Evolutionary conservation across 2,797 vertebrate species (phyloP), one percentile per base, ranked within the genome.

Genomic region (Prionace glauca): DNA sequence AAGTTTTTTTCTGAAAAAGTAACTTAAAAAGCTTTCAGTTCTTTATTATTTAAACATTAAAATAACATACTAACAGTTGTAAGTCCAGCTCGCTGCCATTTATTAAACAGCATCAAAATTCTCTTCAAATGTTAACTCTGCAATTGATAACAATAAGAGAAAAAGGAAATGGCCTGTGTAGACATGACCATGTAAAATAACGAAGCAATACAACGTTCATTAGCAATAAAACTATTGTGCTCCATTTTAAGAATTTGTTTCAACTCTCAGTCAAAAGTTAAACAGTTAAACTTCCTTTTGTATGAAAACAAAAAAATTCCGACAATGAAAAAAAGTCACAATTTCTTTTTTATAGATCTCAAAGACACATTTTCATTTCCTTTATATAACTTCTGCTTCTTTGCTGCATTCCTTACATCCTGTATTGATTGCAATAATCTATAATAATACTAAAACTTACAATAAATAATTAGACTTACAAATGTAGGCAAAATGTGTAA

Each of bases 401-500:
- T n/a, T 90, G 24, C 12, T 22, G 7, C 9, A 20, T 69, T 41
- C 62, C 29, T 12, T 14, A 67, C 62, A 92, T 67, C n/a, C 81
- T 45, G 7, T 45, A 45, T 20, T 84, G 20, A 1, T 84, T 84
- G 8, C 45, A 84, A 24, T 45, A 18, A 65, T n/a, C 16, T 90
- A 90, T 62, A 62, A 87, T 26, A 60, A 88, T 56, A 26, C 50
- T 88, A 88, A 88, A 56, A 29, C 12, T 29, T 60, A 88, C 5
- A 84, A 45, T 45, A 84, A 84, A 18, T 8, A 29, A 32, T 32
- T 77, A 77, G 20, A 77, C 32, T 77, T 77, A n/a, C 72, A 50
- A 90, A 90, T 62, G 36, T 36, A 91, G 41, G n/a, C 36, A 92
- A 22, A 45, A 9, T 45, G 90, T 11, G 24, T 36, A 71, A 98